Evolutionary conservation across 2,113 vertebrate species (phyloP), one percentile per base, ranked within the genome.

Genomic region (Alethe diademata): DNA sequence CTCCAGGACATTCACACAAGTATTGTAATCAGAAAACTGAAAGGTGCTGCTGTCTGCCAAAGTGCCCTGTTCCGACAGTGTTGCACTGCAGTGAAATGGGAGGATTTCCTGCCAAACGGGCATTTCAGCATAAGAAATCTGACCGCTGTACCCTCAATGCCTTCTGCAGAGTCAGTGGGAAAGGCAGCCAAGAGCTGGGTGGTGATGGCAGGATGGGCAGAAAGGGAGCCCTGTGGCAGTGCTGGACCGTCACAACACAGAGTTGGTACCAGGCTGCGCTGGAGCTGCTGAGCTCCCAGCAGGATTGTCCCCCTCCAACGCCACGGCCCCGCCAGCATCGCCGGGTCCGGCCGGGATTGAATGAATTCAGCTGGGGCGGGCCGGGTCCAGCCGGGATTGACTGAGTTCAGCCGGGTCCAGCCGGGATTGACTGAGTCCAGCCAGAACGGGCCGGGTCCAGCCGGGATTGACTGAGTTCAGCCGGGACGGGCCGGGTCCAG

Each of bases 291-390:
- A 10, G 47, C 38, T 58, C 58, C 2, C 0, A 14, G 5, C 36
- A 16, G 75, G 25, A 33, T 19, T 12, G 9, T 8, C 19, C 19
- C 25, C 22, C 19, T 18, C 14, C 2, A 0, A 1, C 5, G 18
- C 25, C 18, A 9, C 4, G 61, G 73, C 25, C 45, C 31, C 13
- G 7, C 28, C 79, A 74, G 42, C 43, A 35, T 35, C 35, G 35
- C 18, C 8, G 14, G 47, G 16, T 3, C 67, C 5, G 2, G 23
- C 42, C 3, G 12, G 48, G n/a, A 35, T 35, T 35, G 35, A 35
- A 35, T 35, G 35, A 35, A 35, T 35, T 35, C 35, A 35, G 35
- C 35, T 35, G 35, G 35, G 35, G 7, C 35, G 35, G 35, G 35
- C 18, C 8, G 14, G 47, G 16, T 3, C 67, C 5, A 2, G 23